Evolutionary conservation across 1,140 invertebrate species (phyloP).

Genomic region (Rhizoglyphus robini): DNA sequence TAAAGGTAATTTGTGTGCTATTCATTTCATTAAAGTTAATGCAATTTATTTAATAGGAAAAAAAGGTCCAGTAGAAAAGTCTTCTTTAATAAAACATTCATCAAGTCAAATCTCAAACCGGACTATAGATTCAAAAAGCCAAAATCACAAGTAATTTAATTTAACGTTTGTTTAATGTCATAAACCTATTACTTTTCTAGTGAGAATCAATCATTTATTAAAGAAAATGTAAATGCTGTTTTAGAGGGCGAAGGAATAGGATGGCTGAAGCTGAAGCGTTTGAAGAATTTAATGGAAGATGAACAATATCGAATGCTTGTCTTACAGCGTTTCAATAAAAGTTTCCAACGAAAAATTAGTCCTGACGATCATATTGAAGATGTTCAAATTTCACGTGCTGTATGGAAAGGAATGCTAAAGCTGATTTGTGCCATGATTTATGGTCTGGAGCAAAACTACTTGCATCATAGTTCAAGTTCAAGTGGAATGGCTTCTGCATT

Average conservation of each 20-base stretch:
- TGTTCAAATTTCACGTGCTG: conserved; percentile 69
- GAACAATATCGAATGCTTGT: conserved; percentile 95
- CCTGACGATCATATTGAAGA: conserved; percentile 95
- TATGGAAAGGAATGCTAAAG: conserved; percentile 95
- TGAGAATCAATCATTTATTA: conserved; percentile 46
- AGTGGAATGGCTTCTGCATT: conserved; percentile 95
- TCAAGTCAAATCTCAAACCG: conserved; percentile 25
- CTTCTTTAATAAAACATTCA: conserved; percentile 71
- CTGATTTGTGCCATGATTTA: conserved; percentile 70
- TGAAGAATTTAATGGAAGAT: conserved; percentile 96
- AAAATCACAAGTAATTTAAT: background rate
- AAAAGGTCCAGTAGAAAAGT: conserved; percentile 71
- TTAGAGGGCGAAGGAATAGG: conserved; percentile 90
- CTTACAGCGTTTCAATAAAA: conserved; percentile 83
- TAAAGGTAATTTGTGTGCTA: too few species aligned
- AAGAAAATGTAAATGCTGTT: conserved; percentile 73
- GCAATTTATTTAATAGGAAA: too few species aligned
- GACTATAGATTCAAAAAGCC: background rate
- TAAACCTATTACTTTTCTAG: conserved; percentile 27
- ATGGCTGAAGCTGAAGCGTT: conserved; percentile 82
- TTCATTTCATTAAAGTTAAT: too few species aligned
- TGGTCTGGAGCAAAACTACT: conserved; percentile 80
- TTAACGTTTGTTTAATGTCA: background rate
- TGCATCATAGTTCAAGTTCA: conserved; percentile 49
- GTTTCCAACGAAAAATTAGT: conserved; percentile 78